These are phyloP conservation scores for Stercorarius parasiticus DNA, from an alignment of 2,113 vertebrate species.

Conservation along the genomic window DNA sequence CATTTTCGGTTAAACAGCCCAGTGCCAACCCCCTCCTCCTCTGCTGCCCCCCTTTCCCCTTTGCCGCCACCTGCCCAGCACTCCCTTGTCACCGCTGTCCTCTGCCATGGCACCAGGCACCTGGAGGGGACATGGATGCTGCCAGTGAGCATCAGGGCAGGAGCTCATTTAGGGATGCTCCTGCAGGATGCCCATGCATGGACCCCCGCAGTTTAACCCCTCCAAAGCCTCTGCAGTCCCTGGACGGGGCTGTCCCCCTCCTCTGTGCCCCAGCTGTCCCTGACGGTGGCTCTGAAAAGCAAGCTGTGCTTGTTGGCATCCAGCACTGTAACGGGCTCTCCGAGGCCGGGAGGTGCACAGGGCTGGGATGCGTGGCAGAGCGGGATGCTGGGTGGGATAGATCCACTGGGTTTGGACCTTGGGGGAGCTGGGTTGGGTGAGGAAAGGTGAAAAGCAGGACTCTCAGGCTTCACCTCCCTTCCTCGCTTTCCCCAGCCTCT, in stretches of 20 bases:
- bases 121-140: rapidly evolving
- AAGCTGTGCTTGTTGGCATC: neutral
- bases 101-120: neutral
- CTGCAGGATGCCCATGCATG: neutral
- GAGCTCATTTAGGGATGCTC: neutral
- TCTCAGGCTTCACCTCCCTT: neutral
- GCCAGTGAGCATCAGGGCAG: neutral
- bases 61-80: neutral
- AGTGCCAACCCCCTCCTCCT: neutral
- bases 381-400: neutral
- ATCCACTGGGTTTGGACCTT: neutral
- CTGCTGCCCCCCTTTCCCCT: neutral
- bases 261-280: rapidly evolving
- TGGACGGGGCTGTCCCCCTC: neutral
- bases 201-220: neutral
- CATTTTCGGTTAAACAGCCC: neutral
- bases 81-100: neutral
- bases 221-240: neutral
- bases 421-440: neutral
- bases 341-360: rapidly evolving
- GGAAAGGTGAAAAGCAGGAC: neutral
- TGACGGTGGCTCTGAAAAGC: rapidly evolving
- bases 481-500: neutral
- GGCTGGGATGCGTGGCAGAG: neutral
- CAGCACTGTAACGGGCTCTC: neutral